Conservation (phyloP, 2,888 invertebrate species). For the Salpingus planirostris region DNA sequence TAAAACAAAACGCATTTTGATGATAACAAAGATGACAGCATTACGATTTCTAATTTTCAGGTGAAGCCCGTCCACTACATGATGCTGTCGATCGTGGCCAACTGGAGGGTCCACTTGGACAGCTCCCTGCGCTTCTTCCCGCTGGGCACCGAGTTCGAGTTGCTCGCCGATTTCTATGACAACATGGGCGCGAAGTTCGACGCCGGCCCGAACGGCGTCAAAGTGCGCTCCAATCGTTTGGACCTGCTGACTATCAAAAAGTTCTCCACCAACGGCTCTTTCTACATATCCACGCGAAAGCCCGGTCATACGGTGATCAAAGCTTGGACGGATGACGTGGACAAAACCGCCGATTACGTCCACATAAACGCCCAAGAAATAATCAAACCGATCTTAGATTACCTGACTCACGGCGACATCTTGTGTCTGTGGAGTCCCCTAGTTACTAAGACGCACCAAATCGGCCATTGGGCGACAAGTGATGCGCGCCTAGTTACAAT, state of each 20-base stretch:
- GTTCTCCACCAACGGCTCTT: constrained; percentile 43
- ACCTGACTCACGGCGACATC: constrained; percentile 45
- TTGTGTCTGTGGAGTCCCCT: constrained; percentile 47
- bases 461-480: constrained; percentile 37
- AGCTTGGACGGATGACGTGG: constrained; percentile 39
- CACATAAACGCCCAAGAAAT: constrained; percentile 38
- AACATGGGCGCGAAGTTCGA: constrained; percentile 47
- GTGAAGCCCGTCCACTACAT: constrained; percentile 44
- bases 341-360: constrained; percentile 38
- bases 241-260: constrained; percentile 38
- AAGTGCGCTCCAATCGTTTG: constrained; percentile 44
- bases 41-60: constrained; percentile 19
- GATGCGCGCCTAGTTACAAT: constrained; percentile 33
- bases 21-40: background rate
- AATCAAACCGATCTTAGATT: constrained; percentile 34
- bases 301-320: constrained; percentile 46
- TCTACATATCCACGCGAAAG: constrained; percentile 42
- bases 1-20: constrained; percentile 19
- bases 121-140: constrained; percentile 38
- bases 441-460: constrained; percentile 29
- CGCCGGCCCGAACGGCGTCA: constrained; percentile 43
- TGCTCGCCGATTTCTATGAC: constrained; percentile 47
- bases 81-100: constrained; percentile 34
- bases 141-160: constrained; percentile 44
- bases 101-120: constrained; percentile 31